Percentiles rank a stretch among this genome's conserved stretches.
Evolutionary conservation across 2,888 invertebrate genomes (phyloP).

Genomic region (Osmoderma eremita): DNA sequence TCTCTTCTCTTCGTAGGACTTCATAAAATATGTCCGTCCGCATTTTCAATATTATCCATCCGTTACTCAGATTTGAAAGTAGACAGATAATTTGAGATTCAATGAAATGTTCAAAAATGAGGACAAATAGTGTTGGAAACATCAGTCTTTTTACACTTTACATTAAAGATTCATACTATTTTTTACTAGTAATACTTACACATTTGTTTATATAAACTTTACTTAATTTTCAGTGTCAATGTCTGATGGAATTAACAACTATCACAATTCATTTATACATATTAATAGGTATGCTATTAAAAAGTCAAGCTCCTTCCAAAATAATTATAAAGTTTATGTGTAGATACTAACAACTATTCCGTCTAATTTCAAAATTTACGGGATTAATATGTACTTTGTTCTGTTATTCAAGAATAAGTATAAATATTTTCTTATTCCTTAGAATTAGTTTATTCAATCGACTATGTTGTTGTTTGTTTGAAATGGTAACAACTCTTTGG

Average conservation of each 20-base stretch:
- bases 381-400: too few species aligned
- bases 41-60: conserved; percentile 31
- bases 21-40: conserved; percentile 16
- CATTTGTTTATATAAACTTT: conserved; percentile 25
- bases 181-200: conserved; percentile 37
- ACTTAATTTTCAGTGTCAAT: conserved; percentile 10
- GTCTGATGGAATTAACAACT: conserved; percentile 12
- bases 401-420: too few species aligned
- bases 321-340: conserved; percentile 4
- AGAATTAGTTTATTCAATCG: conserved; percentile 19
- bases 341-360: neutral
- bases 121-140: conserved; percentile 6
- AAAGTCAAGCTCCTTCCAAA: conserved; percentile 13
- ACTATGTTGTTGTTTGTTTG: neutral
- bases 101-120: conserved; percentile 15
- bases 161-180: conserved; percentile 29
- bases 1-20: conserved; percentile 9
- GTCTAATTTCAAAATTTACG: too few species aligned
- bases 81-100: conserved; percentile 33
- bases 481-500: conserved; percentile 36
- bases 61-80: conserved; percentile 7
- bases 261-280: conserved; percentile 28
- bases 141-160: conserved; percentile 44
- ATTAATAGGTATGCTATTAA: conserved; percentile 18
- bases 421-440: neutral